Conservation (phyloP, 2,113 vertebrate species). For the Solenodon paradoxus region DNA sequence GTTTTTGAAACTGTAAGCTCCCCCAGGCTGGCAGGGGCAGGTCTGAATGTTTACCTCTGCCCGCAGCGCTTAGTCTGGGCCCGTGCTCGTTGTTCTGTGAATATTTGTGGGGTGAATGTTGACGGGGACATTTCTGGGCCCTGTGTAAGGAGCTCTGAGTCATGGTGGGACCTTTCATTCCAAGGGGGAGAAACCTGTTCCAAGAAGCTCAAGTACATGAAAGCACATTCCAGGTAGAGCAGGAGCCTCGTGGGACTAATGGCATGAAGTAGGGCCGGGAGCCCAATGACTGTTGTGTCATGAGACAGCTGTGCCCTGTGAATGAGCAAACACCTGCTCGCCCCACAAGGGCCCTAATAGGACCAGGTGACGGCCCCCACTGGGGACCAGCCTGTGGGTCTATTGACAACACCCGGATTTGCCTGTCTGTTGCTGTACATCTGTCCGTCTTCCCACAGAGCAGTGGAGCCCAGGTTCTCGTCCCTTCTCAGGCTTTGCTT, state of each 20-base stretch:
- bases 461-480: neutral
- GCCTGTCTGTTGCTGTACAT: too few species aligned
- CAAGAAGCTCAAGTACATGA: neutral
- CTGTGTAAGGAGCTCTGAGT: neutral
- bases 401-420: too few species aligned
- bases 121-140: neutral
- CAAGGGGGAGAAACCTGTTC: neutral
- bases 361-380: too few species aligned
- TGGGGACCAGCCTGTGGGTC: neutral
- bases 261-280: neutral
- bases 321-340: too few species aligned
- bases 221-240: neutral
- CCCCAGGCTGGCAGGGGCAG: neutral
- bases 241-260: neutral
- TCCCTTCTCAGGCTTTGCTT: neutral
- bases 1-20: neutral
- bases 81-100: neutral
- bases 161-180: constrained; percentile 9
- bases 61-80: neutral
- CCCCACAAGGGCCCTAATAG: too few species aligned
- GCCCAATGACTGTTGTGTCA: neutral
- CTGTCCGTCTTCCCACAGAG: neutral
- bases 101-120: constrained; percentile 15
- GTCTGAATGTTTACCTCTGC: neutral
- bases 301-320: too few species aligned